Base-by-base conservation (phyloP, 2,113 vertebrate genomes). In the Dromiciops gliroides region DNA sequence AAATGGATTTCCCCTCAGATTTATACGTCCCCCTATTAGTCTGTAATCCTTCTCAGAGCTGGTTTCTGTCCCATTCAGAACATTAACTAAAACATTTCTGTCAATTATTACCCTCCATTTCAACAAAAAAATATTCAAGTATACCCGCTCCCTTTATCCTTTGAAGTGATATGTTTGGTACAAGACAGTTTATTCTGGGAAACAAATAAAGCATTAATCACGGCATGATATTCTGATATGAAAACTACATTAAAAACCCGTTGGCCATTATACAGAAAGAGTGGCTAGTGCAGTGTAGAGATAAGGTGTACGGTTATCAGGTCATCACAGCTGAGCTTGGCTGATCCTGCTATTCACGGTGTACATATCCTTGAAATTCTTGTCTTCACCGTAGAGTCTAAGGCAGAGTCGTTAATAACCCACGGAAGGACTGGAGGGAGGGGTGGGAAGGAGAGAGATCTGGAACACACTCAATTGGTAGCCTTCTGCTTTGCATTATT, bases 101-200 rank as follows among this genome's bases (percentile, higher is more conserved):
- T 89, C 51, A 92, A 97, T 96, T 96, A 96, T 96, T 90, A 97
- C 90, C 94, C 96, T 92, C 96, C 97, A 92, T 96, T 97, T 97
- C 96, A 90, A 48, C 97, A 93, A 98, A 44, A 83, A 98, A 96
- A 92, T 97, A 96, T 67, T 97, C 97, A 96, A 93, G 96, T 97
- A 89, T 96, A 97, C 93, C 95, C 93, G 97, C 14, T 91, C 90
- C 96, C 95, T 96, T 90, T 90, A 56, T 48, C 90, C 75, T 90
- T 94, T 48, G 19, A 83, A 93, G 96, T 83, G 95, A 95, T 91
- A 95, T 90, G 56, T 94, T 96, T 95, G 94, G 97, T 96, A 96
- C 96, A 95, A 97, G 96, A 83, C 67, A 93, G 93, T 96, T 96
- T 51, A 94, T 95, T 93, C 50, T 67, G 90, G 92, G 94, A 83